Percentiles rank a stretch among this genome's conserved stretches.
Evolutionary conservation across 2,113 vertebrate species (phyloP).

Genomic region (Panthera leo): DNA sequence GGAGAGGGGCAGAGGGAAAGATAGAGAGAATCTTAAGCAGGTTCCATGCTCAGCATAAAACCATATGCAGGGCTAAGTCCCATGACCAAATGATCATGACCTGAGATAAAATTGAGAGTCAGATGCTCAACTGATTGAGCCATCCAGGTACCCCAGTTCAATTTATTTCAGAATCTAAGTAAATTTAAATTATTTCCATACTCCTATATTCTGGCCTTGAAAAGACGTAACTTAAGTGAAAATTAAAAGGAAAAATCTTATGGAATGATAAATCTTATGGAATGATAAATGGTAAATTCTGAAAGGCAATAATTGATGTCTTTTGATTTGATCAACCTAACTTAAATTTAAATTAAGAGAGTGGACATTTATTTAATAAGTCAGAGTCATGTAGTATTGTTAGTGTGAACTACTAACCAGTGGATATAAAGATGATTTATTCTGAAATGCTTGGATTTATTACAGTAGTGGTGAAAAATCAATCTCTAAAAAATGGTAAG

Average conservation of each 20-base stretch:
- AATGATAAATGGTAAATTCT: neutral
- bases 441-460: neutral
- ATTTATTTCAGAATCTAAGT: slow-evolving; percentile 27
- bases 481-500: slow-evolving; percentile 52
- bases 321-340: slow-evolving; percentile 69
- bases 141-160: neutral
- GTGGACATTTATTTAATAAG: slow-evolving; percentile 56
- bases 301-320: neutral
- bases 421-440: slow-evolving; percentile 49
- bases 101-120: no score
- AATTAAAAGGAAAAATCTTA: slow-evolving; percentile 31
- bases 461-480: slow-evolving; percentile 47
- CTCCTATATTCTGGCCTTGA: neutral
- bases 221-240: slow-evolving; percentile 16
- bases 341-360: slow-evolving; percentile 45
- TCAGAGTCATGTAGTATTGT: neutral
- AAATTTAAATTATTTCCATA: neutral
- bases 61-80: no score
- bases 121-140: no score
- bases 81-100: no score
- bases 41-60: no score
- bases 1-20: no score
- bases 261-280: slow-evolving; percentile 32
- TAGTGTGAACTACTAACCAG: neutral
- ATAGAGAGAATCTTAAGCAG: no score